Percentiles rank a stretch among this genome's conserved stretches.
These are phyloP conservation scores for Anguilla anguilla DNA, from an alignment of 2,797 vertebrate genomes.

Conservation along the genomic window DNA sequence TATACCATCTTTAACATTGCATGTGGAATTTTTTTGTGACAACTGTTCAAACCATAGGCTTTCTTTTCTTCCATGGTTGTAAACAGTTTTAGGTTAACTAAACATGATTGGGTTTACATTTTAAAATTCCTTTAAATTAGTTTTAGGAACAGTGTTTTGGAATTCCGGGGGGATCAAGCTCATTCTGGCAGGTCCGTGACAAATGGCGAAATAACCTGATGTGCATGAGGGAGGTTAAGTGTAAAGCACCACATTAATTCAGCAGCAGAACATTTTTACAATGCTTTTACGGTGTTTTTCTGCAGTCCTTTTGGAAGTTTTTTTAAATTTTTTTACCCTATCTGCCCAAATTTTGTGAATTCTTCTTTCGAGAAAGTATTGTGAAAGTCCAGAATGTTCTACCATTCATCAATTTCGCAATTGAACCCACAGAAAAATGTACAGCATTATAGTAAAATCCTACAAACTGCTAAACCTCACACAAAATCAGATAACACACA, in stretches of 20 bases:
- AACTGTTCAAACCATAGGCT: neutral
- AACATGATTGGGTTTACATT: neutral
- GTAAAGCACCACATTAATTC: neutral
- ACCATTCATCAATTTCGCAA: neutral
- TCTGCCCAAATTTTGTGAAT: neutral
- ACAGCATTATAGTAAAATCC: neutral
- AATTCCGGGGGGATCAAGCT: neutral
- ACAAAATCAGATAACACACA: neutral
- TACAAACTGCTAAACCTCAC: neutral
- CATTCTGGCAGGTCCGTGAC: neutral
- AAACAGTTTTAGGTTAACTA: neutral
- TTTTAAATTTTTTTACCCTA: neutral
- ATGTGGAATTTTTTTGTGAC: neutral
- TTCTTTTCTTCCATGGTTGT: neutral
- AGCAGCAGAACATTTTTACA: neutral
- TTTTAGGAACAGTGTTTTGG: neutral
- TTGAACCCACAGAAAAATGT: neutral
- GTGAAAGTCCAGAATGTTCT: neutral
- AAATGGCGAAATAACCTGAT: constrained; percentile 6
- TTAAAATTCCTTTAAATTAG: neutral
- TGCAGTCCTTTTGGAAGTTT: neutral
- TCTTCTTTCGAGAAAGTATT: neutral
- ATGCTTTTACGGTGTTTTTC: neutral
- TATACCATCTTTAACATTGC: neutral
- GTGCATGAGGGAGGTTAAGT: constrained; percentile 1